Evolutionary conservation across 2,113 vertebrate species (phyloP).

Genomic region (Edolisoma coerulescens): DNA sequence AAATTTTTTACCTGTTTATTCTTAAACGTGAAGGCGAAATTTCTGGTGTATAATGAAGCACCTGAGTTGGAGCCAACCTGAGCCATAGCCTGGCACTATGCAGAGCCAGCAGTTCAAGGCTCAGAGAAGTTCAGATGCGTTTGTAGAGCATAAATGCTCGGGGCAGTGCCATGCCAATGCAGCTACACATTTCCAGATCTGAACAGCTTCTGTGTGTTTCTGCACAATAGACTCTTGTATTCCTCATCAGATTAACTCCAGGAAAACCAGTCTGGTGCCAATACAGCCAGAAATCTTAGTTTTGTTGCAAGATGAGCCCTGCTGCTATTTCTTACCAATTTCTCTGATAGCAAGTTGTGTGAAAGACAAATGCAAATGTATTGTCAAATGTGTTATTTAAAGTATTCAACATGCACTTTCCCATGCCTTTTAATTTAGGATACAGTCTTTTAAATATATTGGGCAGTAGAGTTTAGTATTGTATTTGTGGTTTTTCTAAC

Average conservation of each 20-base stretch:
- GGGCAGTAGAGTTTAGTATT: neutral
- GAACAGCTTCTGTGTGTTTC: neutral
- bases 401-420: neutral
- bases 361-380: neutral
- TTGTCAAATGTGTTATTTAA: neutral
- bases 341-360: neutral
- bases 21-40: neutral
- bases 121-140: neutral
- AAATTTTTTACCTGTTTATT: neutral
- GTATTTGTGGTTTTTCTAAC: neutral
- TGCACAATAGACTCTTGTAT: neutral
- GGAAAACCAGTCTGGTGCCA: neutral
- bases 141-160: neutral
- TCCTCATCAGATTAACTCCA: neutral
- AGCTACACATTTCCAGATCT: neutral
- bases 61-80: neutral
- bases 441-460: neutral
- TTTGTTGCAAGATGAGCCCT: neutral
- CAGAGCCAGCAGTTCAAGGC: neutral
- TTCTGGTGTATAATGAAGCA: neutral
- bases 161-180: neutral
- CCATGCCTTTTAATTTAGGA: neutral
- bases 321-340: neutral
- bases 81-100: neutral
- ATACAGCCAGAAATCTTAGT: neutral